Percentiles rank a stretch among this genome's conserved stretches.
Conservation (phyloP, 1,140 invertebrate species). For the Euwallacea fornicatus region DNA sequence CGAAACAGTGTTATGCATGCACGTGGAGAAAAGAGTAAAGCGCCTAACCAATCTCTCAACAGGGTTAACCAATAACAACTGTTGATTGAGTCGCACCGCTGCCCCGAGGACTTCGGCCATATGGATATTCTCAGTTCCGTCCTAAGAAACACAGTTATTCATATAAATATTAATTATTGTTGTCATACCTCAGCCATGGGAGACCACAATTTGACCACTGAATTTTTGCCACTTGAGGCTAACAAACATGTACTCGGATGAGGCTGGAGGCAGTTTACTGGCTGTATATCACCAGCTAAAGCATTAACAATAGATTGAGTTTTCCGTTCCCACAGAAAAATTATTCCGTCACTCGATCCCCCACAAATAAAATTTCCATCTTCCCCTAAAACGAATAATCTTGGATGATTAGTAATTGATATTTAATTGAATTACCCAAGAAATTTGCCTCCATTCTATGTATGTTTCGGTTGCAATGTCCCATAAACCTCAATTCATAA, state of each 20-base stretch:
- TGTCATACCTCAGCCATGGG: conserved; percentile 70
- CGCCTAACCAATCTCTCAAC: too few species aligned
- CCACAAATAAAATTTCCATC: conserved; percentile 66
- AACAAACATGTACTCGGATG: conserved; percentile 88
- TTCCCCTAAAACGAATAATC: conserved; percentile 71
- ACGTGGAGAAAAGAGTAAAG: too few species aligned
- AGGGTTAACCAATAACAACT: too few species aligned
- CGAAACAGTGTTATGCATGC: too few species aligned
- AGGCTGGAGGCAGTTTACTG: conserved; percentile 95
- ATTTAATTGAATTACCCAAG: conserved; percentile 65
- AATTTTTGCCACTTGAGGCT: conserved; percentile 95
- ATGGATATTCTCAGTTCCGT: too few species aligned
- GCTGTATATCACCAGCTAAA: conserved; percentile 83
- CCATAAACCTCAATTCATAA: conserved; percentile 78
- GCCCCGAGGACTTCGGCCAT: too few species aligned
- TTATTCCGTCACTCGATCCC: conserved; percentile 90
- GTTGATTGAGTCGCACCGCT: too few species aligned
- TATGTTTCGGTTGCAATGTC: conserved; percentile 96
- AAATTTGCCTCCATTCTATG: conserved; percentile 93
- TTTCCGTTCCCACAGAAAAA: conserved; percentile 92
- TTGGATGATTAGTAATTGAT: neutral
- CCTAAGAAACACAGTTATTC: too few species aligned
- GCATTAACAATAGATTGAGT: conserved; percentile 83
- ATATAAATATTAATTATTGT: too few species aligned
- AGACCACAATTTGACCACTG: conserved; percentile 89